Evolutionary conservation across 1,140 invertebrate genomes (phyloP), one percentile per base, ranked within the genome.

Genomic region (Neelides sp.): DNA sequence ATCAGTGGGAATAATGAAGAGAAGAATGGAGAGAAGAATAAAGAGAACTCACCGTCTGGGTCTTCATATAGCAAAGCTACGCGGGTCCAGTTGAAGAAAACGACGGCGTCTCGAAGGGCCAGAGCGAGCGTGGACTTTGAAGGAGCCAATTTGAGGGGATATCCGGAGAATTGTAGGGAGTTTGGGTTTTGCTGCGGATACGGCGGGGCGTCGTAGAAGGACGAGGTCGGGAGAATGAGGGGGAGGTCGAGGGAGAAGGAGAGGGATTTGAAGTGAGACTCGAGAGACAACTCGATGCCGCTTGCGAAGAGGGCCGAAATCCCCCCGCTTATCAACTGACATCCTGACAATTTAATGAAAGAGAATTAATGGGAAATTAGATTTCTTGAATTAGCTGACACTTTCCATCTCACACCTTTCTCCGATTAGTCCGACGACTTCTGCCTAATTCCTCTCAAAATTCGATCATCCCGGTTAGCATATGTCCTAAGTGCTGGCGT

Each of bases 21-120:
- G 7, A 8, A 32, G 28, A 32, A n/a, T 8, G 28, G 28, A 32
- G n/a, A n/a, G n/a, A n/a, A 32, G 28, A 32, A 32, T 32, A 32
- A n/a, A 32, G 28, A 27, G 3, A 37, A 69, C 72, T 73, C 65
- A 85, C 83, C 82, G 59, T 81, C 79, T 66, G 84, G 80, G 63
- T 91, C 84, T 67, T 96, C 90, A 63, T 94, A 94, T 27, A 96
- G 78, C 54, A 96, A 84, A 1, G 87, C 89, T 57, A 93, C 86
- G 68, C 82, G 79, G 5, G 85, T 90, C 90, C 90, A 95, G 65
- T 92, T 91, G 26, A 92, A 74, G 64, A 86, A 90, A 20, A 75
- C 71, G 68, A 93, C 86, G 37, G 93, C 73, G 64, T 94, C 89
- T 48, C 79, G 75, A 67, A 89, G 88, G 0, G 90, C 88, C 42